phyloP scores from a whole-genome alignment of 2,888 invertebrate genomes.

The Pseudanteris insignis region DNA sequence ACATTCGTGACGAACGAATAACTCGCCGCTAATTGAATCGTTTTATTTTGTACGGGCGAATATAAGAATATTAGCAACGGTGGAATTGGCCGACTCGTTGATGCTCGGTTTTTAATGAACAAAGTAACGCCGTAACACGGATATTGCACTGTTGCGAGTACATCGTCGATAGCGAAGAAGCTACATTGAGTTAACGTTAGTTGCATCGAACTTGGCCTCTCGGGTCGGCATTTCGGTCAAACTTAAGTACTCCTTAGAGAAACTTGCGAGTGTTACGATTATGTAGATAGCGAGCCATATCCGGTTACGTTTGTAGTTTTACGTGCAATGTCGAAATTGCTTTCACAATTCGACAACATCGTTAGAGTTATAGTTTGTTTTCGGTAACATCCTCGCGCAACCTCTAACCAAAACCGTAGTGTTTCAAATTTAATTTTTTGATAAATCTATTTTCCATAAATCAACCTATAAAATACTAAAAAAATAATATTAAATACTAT shows the following conservation, averaged over 20 bases:
- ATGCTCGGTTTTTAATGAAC: constrained; percentile 6
- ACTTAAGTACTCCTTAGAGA: constrained; percentile 47
- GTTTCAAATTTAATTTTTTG: too few species aligned
- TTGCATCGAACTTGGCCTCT: constrained; percentile 41
- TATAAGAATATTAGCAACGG: too few species aligned
- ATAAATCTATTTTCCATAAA: too few species aligned
- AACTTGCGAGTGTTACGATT: constrained; percentile 40
- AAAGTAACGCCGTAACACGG: constrained; percentile 14
- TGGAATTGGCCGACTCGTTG: constrained; percentile 3
- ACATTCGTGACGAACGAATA: too few species aligned
- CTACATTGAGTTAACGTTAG: constrained; percentile 34
- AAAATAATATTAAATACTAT: too few species aligned
- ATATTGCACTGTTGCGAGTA: constrained; percentile 12
- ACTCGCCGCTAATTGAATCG: too few species aligned
- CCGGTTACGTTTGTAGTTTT: constrained; percentile 39
- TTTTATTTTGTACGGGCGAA: too few species aligned
- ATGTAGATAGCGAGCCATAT: constrained; percentile 35
- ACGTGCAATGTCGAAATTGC: constrained; percentile 32
- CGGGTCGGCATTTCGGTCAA: constrained; percentile 46
- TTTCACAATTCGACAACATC: constrained; percentile 23
- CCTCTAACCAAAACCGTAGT: too few species aligned
- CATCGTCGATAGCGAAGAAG: constrained; percentile 23
- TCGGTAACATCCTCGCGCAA: constrained; percentile 27
- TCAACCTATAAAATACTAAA: too few species aligned
- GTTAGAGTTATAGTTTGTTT: constrained; percentile 27